A percentile compares a stretch with the other conserved stretches of the same genome.
Evolutionary conservation across 2,797 vertebrate genomes (phyloP).

Genomic region (Enteromius anoplus): DNA sequence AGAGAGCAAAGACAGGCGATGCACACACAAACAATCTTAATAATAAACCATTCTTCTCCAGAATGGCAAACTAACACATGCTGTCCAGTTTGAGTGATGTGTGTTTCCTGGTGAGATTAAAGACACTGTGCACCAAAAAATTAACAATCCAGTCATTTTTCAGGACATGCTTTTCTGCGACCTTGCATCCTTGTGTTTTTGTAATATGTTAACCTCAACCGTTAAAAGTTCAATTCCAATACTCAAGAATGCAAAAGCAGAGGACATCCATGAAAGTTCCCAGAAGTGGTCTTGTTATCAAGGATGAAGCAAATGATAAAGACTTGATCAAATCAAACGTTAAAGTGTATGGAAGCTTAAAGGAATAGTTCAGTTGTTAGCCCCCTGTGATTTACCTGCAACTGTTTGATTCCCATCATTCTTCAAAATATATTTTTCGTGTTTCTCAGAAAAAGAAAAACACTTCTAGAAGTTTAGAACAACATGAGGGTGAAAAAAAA

Average conservation of each 20-base stretch:
- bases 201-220: neutral
- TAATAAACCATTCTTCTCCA: constrained; percentile 22
- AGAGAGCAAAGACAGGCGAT: constrained; percentile 27
- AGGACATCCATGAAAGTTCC: neutral
- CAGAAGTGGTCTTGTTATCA: neutral
- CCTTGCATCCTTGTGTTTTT: neutral
- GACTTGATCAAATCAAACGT: neutral
- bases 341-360: neutral
- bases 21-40: constrained; percentile 18
- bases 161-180: neutral
- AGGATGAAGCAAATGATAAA: neutral
- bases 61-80: neutral
- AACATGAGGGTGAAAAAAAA: neutral
- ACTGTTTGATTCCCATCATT: neutral
- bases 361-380: neutral
- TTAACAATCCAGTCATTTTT: neutral
- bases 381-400: too few relatives aligned
- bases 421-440: neutral
- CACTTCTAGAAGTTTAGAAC: neutral
- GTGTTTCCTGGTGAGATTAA: neutral
- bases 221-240: neutral
- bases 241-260: neutral
- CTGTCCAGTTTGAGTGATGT: neutral
- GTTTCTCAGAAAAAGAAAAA: neutral
- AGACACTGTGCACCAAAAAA: neutral